These are phyloP conservation scores for Rhizomys pruinosus DNA, from an alignment of 2,113 vertebrate species.

Conservation along the genomic window DNA sequence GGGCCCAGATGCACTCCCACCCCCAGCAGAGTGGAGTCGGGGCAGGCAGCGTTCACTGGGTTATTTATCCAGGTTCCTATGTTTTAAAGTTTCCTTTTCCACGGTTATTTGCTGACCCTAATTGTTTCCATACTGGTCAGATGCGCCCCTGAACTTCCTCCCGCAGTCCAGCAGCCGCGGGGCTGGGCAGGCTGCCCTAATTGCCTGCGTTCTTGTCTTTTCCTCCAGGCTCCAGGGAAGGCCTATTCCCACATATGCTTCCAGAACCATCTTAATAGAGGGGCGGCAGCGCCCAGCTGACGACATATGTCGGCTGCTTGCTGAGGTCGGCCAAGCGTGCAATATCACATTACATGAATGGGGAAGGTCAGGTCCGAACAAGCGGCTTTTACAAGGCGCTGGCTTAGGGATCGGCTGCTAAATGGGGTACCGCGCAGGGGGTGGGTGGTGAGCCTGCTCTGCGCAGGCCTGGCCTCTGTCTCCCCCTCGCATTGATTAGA, in stretches of 20 bases:
- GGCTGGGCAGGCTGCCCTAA: conserved; percentile 83
- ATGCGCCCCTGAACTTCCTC: conserved; percentile 85
- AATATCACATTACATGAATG: conserved; percentile 85
- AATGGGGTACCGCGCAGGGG: conserved; percentile 73
- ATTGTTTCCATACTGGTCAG: conserved; percentile 88
- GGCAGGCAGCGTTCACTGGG: conserved; percentile 82
- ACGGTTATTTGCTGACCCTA: conserved; percentile 87
- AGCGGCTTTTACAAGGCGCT: conserved; percentile 85
- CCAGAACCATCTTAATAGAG: conserved; percentile 84
- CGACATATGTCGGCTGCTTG: conserved; percentile 86
- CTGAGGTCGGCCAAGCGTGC: conserved; percentile 83
- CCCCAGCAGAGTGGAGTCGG: conserved; percentile 67
- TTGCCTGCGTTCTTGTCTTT: conserved; percentile 85
- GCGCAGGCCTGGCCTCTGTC: conserved; percentile 71
- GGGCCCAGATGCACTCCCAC: conserved; percentile 86
- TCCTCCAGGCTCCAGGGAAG: conserved; percentile 80
- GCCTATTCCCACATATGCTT: conserved; percentile 87
- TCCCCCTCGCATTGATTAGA: conserved; percentile 74
- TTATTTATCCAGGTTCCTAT: conserved; percentile 85
- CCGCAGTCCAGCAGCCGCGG: conserved; percentile 71
- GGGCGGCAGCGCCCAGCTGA: conserved; percentile 85
- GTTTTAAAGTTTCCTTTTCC: conserved; percentile 87
- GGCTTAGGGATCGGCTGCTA: conserved; percentile 83
- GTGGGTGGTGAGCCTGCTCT: conserved; percentile 54
- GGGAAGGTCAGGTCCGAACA: conserved; percentile 85